Evolutionary conservation across 2,797 vertebrate genomes (phyloP).

Genomic region (Phalanger gymnotis): DNA sequence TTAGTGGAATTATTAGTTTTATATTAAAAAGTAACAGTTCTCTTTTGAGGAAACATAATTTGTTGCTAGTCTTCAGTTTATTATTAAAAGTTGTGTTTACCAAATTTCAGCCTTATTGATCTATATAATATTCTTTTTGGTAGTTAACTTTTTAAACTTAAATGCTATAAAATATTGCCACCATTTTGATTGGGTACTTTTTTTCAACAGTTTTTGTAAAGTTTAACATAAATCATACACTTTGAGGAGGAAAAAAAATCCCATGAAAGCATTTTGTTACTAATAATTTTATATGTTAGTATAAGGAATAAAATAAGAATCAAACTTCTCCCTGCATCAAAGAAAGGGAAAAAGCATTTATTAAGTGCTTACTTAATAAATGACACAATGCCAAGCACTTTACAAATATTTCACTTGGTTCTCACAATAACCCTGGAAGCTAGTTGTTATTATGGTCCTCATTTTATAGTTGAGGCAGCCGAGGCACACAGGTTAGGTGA

Average conservation of each 20-base stretch:
- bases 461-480: neutral
- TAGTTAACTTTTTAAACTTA: neutral
- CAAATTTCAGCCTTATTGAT: neutral
- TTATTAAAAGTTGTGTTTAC: neutral
- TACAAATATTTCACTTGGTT: neutral
- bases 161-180: neutral
- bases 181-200: neutral
- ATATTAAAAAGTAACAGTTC: neutral
- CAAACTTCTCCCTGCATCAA: neutral
- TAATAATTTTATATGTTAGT: neutral
- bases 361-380: neutral
- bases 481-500: neutral
- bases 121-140: neutral
- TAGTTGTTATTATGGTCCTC: neutral
- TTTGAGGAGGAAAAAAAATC: neutral
- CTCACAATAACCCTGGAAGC: neutral
- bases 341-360: neutral
- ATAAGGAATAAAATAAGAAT: neutral
- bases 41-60: neutral
- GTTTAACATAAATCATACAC: neutral
- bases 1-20: neutral
- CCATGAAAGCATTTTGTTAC: neutral
- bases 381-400: neutral
- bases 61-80: neutral
- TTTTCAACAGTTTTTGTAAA: neutral